Base-by-base conservation (phyloP, 1,140 invertebrate genomes). In the Magallana angulata region DNA sequence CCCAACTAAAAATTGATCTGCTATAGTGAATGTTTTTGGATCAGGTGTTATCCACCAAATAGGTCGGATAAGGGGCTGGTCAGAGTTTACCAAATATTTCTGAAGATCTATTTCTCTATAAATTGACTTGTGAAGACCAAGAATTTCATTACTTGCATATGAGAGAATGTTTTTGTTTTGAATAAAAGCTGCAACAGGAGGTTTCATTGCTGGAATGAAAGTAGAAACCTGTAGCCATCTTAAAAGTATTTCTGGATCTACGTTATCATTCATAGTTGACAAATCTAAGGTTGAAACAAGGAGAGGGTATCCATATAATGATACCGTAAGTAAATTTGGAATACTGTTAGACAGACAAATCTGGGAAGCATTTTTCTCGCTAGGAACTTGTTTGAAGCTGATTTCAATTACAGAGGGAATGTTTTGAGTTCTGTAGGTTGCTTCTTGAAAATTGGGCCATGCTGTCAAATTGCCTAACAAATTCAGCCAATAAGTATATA, bases 1-100 rank as follows among this genome's bases (percentile, higher is more conserved):
- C 7, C 97, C 98, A 12, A 98, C 94, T 3, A 98, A 94, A 93
- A 96, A 98, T 94, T 98, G 97, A 92, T 98, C 97, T 57, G 96
- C 96, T 59, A 93, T 85, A 0, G 98, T 97, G 30, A 97, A 96
- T 82, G 97, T 97, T 0, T 97, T 96, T 0, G 96, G 95, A 95
- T 98, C 98, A 0, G 97, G 97, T 88, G 98, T 97, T 48, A 98
- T 94, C 97, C 98, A 98, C 98, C 98, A 99, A n/a, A 99, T 94
- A 0, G 98, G 98, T 0, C 98, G 95, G 56, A 98, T 97, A 11
- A 94, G 90, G 7, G 94, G 94, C 7, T 58, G 64, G 64, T 90
- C 97, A 9, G 96, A 96, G 85, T 97, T 18, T 68, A 87, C 59
- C n/a, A 98, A 91, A 57, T 95, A 93, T 12, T 96, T 95, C 0